A percentile compares a stretch with the other conserved stretches of the same genome.
Conservation (phyloP, 2,888 invertebrate genomes). For the Ophion ellenae region DNA sequence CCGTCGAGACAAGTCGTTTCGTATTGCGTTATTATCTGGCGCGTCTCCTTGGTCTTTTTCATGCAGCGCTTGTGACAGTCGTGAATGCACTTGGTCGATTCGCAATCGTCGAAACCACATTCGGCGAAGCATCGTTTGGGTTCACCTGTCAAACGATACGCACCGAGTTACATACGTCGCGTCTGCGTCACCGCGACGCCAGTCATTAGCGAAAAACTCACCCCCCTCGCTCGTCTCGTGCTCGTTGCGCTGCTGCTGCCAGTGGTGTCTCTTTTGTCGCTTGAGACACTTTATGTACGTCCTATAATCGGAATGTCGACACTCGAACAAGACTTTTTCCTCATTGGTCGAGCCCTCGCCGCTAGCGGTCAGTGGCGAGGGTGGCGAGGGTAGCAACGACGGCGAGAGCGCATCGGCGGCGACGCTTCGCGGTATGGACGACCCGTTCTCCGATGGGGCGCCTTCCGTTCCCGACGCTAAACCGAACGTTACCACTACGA, state of each 20-base stretch:
- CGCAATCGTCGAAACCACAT: slow-evolving; percentile 72
- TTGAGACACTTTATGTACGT: slow-evolving; percentile 80
- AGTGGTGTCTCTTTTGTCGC: slow-evolving; percentile 78
- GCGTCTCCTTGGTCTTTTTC: slow-evolving; percentile 74
- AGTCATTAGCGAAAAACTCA: not conserved
- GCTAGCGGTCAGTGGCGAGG: not conserved
- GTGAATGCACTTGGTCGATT: slow-evolving; percentile 70
- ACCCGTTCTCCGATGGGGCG: not conserved
- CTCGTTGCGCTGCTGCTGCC: slow-evolving; percentile 5
- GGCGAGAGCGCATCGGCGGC: not conserved
- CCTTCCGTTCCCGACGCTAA: slow-evolving; percentile 1
- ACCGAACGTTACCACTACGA: not conserved
- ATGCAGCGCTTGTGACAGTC: slow-evolving; percentile 77
- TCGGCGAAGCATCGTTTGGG: slow-evolving; percentile 70
- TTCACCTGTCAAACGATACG: slow-evolving; percentile 36
- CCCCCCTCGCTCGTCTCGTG: slow-evolving; percentile 41
- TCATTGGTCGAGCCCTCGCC: slow-evolving; percentile 56
- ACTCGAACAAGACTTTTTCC: slow-evolving; percentile 72
- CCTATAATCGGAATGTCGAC: slow-evolving; percentile 78
- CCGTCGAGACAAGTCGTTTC: slow-evolving; percentile 70
- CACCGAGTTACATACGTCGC: too few species aligned
- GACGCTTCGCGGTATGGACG: not conserved
- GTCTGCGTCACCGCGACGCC: too few species aligned
- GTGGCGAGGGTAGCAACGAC: not conserved
- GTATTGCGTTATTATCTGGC: slow-evolving; percentile 76